Percentiles rank a stretch among this genome's conserved stretches.
Conservation (phyloP, 2,888 invertebrate species). For the Leptinotarsa peninsularis region DNA sequence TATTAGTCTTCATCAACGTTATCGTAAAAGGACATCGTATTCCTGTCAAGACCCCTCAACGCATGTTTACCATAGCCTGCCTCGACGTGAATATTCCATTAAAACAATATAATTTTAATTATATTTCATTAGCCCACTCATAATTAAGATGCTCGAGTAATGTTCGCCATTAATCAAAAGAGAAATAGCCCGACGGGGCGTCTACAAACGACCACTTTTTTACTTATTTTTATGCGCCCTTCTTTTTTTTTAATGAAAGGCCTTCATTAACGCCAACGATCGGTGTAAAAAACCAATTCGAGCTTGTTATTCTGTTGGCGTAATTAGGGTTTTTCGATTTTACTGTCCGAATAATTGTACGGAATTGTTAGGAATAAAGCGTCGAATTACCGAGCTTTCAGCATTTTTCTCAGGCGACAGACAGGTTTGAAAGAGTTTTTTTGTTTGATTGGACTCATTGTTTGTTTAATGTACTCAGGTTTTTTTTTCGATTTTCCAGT, state of each 20-base stretch:
- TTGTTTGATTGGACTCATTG: neutral
- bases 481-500: too few relatives aligned
- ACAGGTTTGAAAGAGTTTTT: neutral
- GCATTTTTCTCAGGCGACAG: neutral
- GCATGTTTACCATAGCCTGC: too few relatives aligned
- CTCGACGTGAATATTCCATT: constrained; percentile 1
- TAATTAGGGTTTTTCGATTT: constrained; percentile 41
- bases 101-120: constrained; percentile 19
- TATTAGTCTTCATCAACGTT: too few relatives aligned
- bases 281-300: constrained; percentile 34
- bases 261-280: constrained; percentile 40
- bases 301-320: constrained; percentile 43
- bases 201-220: neutral
- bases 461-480: neutral
- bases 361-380: constrained; percentile 32
- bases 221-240: neutral
- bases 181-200: constrained; percentile 1
- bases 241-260: constrained; percentile 34
- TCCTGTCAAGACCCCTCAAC: too few relatives aligned
- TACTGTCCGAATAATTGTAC: constrained; percentile 40
- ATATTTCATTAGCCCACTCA: constrained; percentile 24
- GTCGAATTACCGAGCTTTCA: neutral
- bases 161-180: constrained; percentile 22
- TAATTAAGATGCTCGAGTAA: constrained; percentile 25
- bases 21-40: too few relatives aligned